Evolutionary conservation across 2,797 vertebrate species (phyloP).

Genomic region (Mareca strepera): DNA sequence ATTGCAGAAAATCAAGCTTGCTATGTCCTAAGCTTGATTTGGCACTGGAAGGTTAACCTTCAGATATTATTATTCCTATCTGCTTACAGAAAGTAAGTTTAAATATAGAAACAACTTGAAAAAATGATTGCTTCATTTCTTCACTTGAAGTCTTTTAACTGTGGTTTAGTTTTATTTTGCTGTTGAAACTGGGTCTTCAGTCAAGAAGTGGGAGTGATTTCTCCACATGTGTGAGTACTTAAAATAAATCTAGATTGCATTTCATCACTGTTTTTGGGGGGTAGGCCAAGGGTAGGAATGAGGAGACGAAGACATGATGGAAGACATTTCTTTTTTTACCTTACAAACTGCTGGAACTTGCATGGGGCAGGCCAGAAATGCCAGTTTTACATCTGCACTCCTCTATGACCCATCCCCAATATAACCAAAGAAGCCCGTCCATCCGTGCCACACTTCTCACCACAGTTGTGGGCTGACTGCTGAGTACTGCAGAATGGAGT

Average conservation of each 20-base stretch:
- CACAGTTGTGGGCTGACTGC: neutral
- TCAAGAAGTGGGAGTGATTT: neutral
- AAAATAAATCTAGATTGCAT: neutral
- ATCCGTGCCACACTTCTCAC: neutral
- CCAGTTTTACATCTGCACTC: neutral
- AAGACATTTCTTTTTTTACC: neutral
- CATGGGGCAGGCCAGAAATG: fast-evolving
- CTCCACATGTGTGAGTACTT: neutral
- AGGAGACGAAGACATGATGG: neutral
- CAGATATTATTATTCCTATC: neutral
- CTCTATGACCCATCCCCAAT: neutral
- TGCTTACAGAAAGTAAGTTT: neutral
- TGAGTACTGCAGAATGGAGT: fast-evolving
- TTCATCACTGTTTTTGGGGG: neutral
- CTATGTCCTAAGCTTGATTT: neutral
- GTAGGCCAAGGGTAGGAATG: neutral
- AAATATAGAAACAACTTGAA: neutral
- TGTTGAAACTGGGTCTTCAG: conserved; percentile 6
- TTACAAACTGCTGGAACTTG: neutral
- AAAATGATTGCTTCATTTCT: neutral
- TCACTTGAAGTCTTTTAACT: neutral
- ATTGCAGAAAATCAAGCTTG: neutral
- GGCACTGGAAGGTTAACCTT: neutral
- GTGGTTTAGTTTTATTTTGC: neutral
- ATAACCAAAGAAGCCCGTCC: neutral